Evolutionary conservation across 1,140 invertebrate species (phyloP).

Genomic region (Drepana arcuata): DNA sequence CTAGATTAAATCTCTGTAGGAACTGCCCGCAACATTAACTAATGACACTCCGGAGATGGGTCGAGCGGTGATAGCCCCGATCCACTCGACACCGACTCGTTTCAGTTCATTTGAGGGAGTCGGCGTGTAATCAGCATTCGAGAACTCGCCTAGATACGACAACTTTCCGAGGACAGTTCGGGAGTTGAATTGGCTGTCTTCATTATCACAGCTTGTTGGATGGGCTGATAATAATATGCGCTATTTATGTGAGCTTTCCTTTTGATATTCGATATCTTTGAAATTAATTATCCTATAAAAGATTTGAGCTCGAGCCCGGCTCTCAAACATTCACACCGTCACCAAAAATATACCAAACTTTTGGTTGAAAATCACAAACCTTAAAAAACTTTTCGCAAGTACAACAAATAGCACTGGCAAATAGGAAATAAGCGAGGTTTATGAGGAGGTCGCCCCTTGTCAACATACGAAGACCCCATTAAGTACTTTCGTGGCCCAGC

Average conservation of each 20-base stretch:
- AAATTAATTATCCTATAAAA: background rate
- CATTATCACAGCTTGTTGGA: conserved; percentile 2
- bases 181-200: conserved; percentile 5
- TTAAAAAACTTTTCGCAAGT: background rate
- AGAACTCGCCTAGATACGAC: conserved; percentile 14
- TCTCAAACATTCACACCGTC: background rate
- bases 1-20: conserved; percentile 44
- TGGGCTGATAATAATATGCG: too few relatives aligned
- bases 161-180: conserved; percentile 12
- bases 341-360: background rate
- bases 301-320: background rate
- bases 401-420: conserved; percentile 21
- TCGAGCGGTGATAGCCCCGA: conserved; percentile 26
- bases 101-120: conserved; percentile 35
- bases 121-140: conserved; percentile 23
- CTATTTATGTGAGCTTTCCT: background rate
- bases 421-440: conserved; percentile 27
- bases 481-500: conserved; percentile 11
- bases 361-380: background rate
- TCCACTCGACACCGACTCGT: conserved; percentile 21
- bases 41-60: conserved; percentile 52
- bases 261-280: background rate
- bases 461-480: conserved; percentile 13
- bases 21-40: conserved; percentile 62
- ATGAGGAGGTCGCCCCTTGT: conserved; percentile 19